Evolutionary conservation across 1,140 invertebrate genomes (phyloP).

Genomic region (Gryllus bimaculatus): DNA sequence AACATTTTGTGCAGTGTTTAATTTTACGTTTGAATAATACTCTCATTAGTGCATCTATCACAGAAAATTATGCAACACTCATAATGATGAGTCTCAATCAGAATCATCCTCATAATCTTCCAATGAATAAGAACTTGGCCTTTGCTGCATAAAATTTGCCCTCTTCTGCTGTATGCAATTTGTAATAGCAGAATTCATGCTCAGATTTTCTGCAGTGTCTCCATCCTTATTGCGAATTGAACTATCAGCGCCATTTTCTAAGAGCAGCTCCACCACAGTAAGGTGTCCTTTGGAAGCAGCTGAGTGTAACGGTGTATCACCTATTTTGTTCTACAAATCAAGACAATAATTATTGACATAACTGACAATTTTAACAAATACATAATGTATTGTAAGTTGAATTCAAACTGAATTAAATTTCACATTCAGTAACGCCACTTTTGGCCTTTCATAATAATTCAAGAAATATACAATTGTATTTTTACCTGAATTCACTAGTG

Average conservation of each 20-base stretch:
- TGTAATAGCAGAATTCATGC: constrained; percentile 37
- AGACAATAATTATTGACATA: background rate
- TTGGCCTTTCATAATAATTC: too few species aligned
- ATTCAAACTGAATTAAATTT: constrained; percentile 10
- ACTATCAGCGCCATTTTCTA: constrained; percentile 47
- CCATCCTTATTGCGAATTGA: constrained; percentile 44
- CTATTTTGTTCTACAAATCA: constrained; percentile 42
- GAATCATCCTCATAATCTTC: constrained; percentile 22
- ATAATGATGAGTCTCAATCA: constrained; percentile 8
- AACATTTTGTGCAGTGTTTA: too few species aligned
- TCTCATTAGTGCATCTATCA: background rate
- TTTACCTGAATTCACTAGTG: too few species aligned
- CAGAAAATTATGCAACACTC: background rate
- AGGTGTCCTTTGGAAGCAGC: constrained; percentile 50
- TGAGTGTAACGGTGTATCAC: constrained; percentile 49
- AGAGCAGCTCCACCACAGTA: constrained; percentile 47
- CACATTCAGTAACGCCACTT: background rate
- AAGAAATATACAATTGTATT: too few species aligned
- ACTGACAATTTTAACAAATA: background rate
- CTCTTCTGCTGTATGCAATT: constrained; percentile 35
- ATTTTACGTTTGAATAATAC: too few species aligned
- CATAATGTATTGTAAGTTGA: constrained; percentile 17
- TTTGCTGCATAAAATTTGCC: background rate
- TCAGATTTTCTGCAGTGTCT: constrained; percentile 43
- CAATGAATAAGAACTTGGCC: constrained; percentile 8